Conservation (phyloP, 2,113 vertebrate genomes). For the Delphinapterus leucas region DNA sequence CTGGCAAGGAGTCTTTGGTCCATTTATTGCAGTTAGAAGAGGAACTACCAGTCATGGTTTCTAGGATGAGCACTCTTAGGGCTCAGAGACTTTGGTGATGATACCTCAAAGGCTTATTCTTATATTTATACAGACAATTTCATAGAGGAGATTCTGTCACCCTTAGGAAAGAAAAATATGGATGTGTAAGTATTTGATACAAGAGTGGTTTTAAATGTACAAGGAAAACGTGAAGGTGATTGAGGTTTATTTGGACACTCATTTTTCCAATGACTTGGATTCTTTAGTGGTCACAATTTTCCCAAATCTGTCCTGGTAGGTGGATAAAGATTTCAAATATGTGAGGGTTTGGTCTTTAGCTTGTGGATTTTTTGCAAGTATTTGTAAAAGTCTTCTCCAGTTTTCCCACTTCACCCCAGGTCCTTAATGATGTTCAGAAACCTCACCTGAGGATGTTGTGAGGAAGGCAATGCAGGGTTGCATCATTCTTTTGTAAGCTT, state of each 20-base stretch:
- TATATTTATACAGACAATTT: background rate
- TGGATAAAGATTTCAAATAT: background rate
- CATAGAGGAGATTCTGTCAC: background rate
- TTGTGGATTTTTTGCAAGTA: background rate
- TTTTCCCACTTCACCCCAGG: background rate
- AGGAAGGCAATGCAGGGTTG: background rate
- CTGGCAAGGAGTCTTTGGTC: background rate
- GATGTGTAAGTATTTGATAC: background rate
- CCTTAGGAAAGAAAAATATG: background rate
- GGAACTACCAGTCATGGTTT: background rate
- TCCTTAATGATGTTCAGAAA: background rate
- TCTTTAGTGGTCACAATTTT: background rate
- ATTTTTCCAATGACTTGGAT: background rate
- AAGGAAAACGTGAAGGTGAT: background rate
- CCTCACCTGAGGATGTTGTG: background rate
- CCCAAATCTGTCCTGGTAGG: background rate
- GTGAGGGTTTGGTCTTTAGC: background rate
- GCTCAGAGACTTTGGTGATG: background rate
- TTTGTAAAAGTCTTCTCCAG: background rate
- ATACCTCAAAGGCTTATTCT: constrained; percentile 8
- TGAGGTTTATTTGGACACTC: background rate
- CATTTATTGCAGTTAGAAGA: background rate
- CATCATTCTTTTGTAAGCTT: background rate
- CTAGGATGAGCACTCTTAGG: background rate
- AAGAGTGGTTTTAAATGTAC: background rate